Base-by-base conservation (phyloP, 2,113 vertebrate genomes). In the Pelobates fuscus region DNA sequence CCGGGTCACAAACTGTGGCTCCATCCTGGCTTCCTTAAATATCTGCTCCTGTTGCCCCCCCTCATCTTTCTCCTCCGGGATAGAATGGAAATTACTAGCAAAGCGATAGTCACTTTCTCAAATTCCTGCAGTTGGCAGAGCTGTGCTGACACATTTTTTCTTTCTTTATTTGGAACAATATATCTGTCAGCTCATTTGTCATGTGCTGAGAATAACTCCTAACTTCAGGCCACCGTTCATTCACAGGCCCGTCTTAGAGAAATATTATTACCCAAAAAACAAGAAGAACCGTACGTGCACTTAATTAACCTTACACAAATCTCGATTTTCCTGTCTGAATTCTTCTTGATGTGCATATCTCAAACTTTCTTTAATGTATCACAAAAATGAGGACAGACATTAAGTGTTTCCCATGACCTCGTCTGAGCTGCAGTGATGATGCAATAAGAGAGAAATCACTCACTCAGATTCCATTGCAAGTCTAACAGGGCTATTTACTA, bases 1-100 rank as follows among this genome's bases (percentile, higher is more conserved):
- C 60, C 37, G 61, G 71, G 71, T 55, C 71, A 63, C 3, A 18
- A 43, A 2, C 12, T 25, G 58, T 18, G 24, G 23, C 17, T 49
- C 2, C 44, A 1, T 41, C 7, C 37, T 41, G 7, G 37, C 37
- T 41, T 41, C 37, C 37, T 41, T 41, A 41, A 41, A 41, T 41
- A 2, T 60, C 57, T 60, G 17, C 57, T 37, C 5, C 11, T 20
- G 26, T 62, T 20, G 25, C 57, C 57, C 2, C 57, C 57, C 25
- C 25, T 8, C 5, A 8, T n/a, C 12, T 10, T 60, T 29, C 18
- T 62, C 59, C 27, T n/a, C 18, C 1, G 52, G 20, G n/a, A 23
- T 23, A 1, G 44, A 17, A 14, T 49, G 44, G 52, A 55, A 55
- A 23, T 55, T 4, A 23, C 52, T 55, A 23, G n/a, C 52, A 3